Evolutionary conservation across 2,113 vertebrate species (phyloP).

Genomic region (Helogale parvula): DNA sequence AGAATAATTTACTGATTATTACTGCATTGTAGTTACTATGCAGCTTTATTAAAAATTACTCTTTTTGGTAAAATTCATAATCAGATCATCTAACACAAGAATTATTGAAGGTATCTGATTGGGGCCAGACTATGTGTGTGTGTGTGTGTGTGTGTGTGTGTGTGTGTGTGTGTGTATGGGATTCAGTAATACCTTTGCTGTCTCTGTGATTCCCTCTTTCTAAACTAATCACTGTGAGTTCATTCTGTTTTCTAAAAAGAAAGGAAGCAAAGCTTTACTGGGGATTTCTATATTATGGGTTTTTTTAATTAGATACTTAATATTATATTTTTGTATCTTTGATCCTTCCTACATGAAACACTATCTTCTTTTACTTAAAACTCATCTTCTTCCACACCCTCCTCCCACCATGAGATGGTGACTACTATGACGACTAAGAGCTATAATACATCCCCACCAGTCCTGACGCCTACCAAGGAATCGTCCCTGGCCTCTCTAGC

Average conservation of each 20-base stretch:
- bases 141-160: background rate
- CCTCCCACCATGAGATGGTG: background rate
- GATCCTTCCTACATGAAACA: background rate
- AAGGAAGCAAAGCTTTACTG: background rate
- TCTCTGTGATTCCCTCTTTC: background rate
- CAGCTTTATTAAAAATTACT: slow-evolving; percentile 48
- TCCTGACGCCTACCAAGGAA: background rate
- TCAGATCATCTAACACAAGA: background rate
- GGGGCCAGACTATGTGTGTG: background rate
- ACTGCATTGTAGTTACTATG: background rate
- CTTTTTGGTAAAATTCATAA: slow-evolving; percentile 10
- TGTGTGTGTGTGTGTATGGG: background rate
- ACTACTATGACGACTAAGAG: background rate
- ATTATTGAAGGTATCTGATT: background rate
- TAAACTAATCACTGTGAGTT: background rate
- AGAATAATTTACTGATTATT: slow-evolving; percentile 38
- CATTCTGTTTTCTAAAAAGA: slow-evolving; percentile 30
- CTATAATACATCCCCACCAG: background rate
- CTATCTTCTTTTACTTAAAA: slow-evolving; percentile 45
- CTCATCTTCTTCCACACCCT: background rate
- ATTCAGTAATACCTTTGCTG: background rate
- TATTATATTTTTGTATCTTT: background rate
- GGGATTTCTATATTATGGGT: background rate
- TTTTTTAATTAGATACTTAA: slow-evolving; percentile 20
- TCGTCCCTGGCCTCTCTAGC: background rate